Base-by-base conservation (phyloP, 2,113 vertebrate species). In the Lycocorax pyrrhopterus region DNA sequence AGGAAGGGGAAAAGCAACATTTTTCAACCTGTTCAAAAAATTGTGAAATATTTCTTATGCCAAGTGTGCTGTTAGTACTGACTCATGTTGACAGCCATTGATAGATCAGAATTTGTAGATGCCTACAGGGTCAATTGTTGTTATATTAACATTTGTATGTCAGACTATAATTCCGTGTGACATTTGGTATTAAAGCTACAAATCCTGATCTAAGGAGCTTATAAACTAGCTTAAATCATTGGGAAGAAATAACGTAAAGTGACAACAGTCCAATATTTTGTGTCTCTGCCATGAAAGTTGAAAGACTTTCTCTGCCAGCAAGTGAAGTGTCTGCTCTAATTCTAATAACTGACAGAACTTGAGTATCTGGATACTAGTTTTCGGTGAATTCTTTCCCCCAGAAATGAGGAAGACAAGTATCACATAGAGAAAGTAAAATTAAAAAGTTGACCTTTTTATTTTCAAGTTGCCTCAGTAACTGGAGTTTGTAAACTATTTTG, bases 41-140 rank as follows among this genome's bases (percentile, higher is more conserved):
- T 22, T 25, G 13, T 72, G 13, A 35, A 51, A 10, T 60, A 73
- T 56, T 92, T 47, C 30, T 56, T 68, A 22, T 64, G 53, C n/a
- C 26, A 77, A 37, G 13, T 88, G 41, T 80, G 19, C 14, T 66
- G 10, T 56, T 94, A 81, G 26, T n/a, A 49, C 41, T 77, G 79
- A 68, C 39, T 92, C 4, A 8, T 56, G 49, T 62, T 94, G 91
- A 76, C 83, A 92, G 63, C 7, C 58, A 53, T 23, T 58, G 76
- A 77, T 60, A 88, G 37, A 77, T 84, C 59, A 84, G 68, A 90
- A 92, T 91, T 77, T 95, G 76, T 66, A 81, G 84, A 76, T 92
- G 64, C 26, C 55, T 69, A 14, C 5, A 19, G 63, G 72, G 84
- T 94, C 80, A 94, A 32, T 66, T 51, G 41, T 51, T 74, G 55